Conservation (phyloP, 64 coral and sea anemone species). For the Stichodactyla mertensii region DNA sequence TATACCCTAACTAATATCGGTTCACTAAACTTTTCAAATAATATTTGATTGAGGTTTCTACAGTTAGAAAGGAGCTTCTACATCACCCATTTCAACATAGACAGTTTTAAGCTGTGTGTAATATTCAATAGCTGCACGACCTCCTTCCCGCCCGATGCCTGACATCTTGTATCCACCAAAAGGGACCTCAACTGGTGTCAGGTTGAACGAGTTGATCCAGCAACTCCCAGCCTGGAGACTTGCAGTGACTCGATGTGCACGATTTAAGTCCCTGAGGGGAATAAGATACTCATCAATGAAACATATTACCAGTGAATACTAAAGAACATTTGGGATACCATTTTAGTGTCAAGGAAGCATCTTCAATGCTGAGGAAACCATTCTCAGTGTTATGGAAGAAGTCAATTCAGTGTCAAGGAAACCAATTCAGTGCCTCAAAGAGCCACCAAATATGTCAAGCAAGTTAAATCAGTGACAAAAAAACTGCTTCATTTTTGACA, state of each 20-base stretch:
- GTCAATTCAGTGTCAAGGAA: too few species aligned
- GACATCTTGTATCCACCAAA: constrained; percentile 96
- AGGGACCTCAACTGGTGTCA: constrained; percentile 73
- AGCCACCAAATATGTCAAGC: too few species aligned
- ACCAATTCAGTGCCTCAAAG: too few species aligned
- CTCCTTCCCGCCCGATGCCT: constrained; percentile 77
- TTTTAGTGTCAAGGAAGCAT: too few species aligned
- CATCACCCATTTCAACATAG: constrained; percentile 88
- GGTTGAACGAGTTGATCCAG: constrained; percentile 87
- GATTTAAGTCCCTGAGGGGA: constrained; percentile 52
- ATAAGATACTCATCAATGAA: not conserved
- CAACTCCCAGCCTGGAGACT: constrained; percentile 83
- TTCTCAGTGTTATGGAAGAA: too few species aligned
- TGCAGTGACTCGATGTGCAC: constrained; percentile 71
- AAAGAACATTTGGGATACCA: too few species aligned
- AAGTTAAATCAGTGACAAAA: too few species aligned
- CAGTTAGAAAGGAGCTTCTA: constrained; percentile 72
- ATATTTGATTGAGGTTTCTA: not conserved
- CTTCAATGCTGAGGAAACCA: too few species aligned
- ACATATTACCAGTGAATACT: too few species aligned
- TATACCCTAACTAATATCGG: too few species aligned
- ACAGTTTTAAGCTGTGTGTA: constrained; percentile 95
- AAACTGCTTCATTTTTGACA: too few species aligned
- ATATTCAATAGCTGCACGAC: constrained; percentile 53
- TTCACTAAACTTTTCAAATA: not conserved